Evolutionary conservation across 2,113 vertebrate species (phyloP), one percentile per base, ranked within the genome.

Genomic region (Columbina picui): DNA sequence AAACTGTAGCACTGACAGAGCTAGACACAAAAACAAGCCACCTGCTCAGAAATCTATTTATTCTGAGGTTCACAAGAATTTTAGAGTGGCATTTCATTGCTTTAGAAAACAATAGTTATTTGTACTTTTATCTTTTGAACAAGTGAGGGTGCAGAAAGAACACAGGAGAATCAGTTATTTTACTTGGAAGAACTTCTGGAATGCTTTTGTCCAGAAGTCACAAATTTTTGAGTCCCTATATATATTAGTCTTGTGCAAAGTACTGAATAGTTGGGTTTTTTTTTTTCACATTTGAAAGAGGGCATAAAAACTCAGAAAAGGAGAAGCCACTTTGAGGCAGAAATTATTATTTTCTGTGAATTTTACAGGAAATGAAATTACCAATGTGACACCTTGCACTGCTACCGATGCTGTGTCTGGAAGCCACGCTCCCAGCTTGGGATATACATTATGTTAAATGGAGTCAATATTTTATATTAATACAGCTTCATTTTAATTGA

Each of bases 401-500:
- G 57, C 47, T 79, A 23, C 50, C 45, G 57, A 64, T 61, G n/a
- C 67, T 89, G 27, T 71, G 2, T 26, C 38, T 70, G 71, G 80
- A 90, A 92, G 64, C 50, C 71, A 70, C 43, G 34, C 14, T 67
- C 63, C 23, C 50, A 52, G 9, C 70, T 13, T 76, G 67, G 50
- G 71, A 84, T 78, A 65, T 64, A 21, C 49, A 70, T 77, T 91
- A 68, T 32, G 47, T 55, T 92, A 94, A 93, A 94, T 88, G 38
- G 80, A 95, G 79, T 91, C 91, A 91, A 29, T 95, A 87, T 94
- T 94, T 92, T 92, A 83, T 75, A 95, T 93, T 94, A 91, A 92
- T 74, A 70, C 50, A 39, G 56, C 88, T 90, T 83, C 92, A 78
- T 85, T 94, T 95, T 95, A 97, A 96, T 97, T 93, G 89, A 96